Evolutionary conservation across 2,113 vertebrate species (phyloP).

Genomic region (Ranitomeya variabilis): DNA sequence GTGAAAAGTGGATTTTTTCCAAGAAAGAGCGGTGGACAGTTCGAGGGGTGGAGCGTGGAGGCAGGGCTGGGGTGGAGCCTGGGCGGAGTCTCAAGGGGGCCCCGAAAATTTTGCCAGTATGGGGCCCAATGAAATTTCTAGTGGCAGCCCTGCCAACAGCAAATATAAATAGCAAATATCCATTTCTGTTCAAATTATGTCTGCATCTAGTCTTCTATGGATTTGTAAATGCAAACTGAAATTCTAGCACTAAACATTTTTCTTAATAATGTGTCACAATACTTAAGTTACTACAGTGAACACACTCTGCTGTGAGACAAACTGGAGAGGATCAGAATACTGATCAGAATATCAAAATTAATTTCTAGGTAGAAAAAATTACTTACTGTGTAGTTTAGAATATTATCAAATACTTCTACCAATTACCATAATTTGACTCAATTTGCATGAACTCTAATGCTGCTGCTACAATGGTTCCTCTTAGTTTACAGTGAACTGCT

Average conservation of each 20-base stretch:
- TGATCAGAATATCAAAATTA: conserved; percentile 27
- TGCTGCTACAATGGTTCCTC: neutral
- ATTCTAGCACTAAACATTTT: neutral
- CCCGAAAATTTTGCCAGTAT: no score
- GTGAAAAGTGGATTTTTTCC: no score
- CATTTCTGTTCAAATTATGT: neutral
- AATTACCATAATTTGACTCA: conserved; percentile 33
- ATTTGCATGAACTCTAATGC: conserved; percentile 23
- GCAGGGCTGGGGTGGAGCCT: no score
- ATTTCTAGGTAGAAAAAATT: conserved; percentile 10
- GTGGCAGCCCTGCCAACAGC: no score
- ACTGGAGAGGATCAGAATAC: neutral
- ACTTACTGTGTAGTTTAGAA: neutral
- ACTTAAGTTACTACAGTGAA: neutral
- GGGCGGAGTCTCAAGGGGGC: no score
- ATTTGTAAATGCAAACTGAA: neutral
- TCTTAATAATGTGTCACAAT: neutral
- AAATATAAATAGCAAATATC: neutral
- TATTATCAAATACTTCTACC: conserved; percentile 24
- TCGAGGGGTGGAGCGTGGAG: no score
- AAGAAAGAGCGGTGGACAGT: no score
- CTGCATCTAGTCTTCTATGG: neutral
- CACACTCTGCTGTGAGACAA: neutral
- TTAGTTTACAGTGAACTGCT: neutral
- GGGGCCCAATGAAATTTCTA: no score